Percentiles rank a stretch among this genome's conserved stretches.
phyloP scores from a whole-genome alignment of 2,113 vertebrate species.

The chimpanzee (Pan troglodytes) region NHGRI_mPanTro3-v2.1_pri NC_072421.2:104841501-104842000 shows the following conservation, averaged over 20 bases:
- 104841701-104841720: not conserved
- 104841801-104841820: not conserved
- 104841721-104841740: constrained; percentile 26
- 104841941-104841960: not conserved
- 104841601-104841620: constrained; percentile 60
- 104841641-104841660: not conserved
- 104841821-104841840: not conserved
- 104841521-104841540: constrained; percentile 54
- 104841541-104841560: constrained; percentile 53
- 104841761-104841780: constrained; percentile 19
- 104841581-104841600: constrained; percentile 29
- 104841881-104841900: not conserved
- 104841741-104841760: constrained; percentile 24
- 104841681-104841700: not conserved
- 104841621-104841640: constrained; percentile 35
- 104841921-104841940: not conserved
- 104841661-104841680: constrained; percentile 16
- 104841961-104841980: not conserved
- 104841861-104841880: not conserved
- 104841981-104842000: not conserved
- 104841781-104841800: not conserved
- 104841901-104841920: not conserved
- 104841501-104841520: constrained; percentile 28
- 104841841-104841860: not conserved
- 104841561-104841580: not conserved